A percentile compares a stretch with the other conserved stretches of the same genome.
phyloP scores from a whole-genome alignment of 2,113 vertebrate genomes.

The Ciconia boyciana region DNA sequence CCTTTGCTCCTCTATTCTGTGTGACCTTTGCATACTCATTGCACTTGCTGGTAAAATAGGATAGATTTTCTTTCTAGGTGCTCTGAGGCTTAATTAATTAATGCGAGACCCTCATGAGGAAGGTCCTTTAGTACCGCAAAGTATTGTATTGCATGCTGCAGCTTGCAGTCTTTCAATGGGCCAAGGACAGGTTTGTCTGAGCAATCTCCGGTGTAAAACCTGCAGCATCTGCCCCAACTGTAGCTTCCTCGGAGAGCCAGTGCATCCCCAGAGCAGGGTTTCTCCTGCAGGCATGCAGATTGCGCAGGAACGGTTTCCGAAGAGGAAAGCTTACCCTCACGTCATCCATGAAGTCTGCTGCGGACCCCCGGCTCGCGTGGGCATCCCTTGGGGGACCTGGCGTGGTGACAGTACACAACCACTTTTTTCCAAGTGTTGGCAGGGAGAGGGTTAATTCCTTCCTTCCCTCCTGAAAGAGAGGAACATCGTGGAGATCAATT shows the following conservation, averaged over 20 bases:
- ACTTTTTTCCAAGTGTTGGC: background rate
- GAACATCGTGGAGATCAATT: background rate
- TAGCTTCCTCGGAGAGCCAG: rapidly evolving
- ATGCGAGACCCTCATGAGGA: conserved; percentile 59
- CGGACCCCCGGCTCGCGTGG: rapidly evolving
- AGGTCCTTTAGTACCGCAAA: conserved; percentile 46
- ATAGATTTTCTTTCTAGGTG: conserved; percentile 62
- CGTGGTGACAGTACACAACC: background rate
- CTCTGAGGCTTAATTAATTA: conserved; percentile 60
- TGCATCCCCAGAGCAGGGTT: rapidly evolving
- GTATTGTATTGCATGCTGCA: conserved; percentile 44
- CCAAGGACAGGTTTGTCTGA: background rate
- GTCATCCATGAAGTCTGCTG: background rate
- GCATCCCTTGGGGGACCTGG: background rate
- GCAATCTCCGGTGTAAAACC: background rate
- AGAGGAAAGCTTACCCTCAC: background rate
- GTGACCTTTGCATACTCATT: conserved; percentile 49
- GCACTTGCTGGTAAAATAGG: conserved; percentile 51
- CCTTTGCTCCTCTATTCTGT: conserved; percentile 9
- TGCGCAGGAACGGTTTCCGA: background rate
- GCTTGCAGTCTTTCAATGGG: background rate
- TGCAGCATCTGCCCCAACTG: background rate
- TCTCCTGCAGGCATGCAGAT: background rate
- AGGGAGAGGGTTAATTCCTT: background rate
- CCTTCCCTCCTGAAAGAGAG: background rate